A percentile compares a stretch with the other conserved stretches of the same genome.
Conservation (phyloP, 2,888 invertebrate genomes). For the Mimachlamys varia region DNA sequence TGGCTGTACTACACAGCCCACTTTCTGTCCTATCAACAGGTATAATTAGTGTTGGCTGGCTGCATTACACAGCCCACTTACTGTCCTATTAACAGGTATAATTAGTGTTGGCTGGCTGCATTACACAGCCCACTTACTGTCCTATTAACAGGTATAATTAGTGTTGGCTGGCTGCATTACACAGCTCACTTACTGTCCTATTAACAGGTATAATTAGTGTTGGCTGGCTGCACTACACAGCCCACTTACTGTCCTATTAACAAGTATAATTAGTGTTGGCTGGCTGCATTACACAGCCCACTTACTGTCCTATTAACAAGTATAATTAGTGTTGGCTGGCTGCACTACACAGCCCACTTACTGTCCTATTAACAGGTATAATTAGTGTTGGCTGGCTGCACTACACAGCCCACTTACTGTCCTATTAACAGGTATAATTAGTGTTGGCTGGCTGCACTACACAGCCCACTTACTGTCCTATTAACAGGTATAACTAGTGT, state of each 20-base stretch:
- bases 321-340: too few relatives aligned
- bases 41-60: too few relatives aligned
- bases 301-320: conserved; percentile 84
- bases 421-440: conserved; percentile 67
- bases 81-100: conserved; percentile 83
- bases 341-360: conserved; percentile 59
- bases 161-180: neutral
- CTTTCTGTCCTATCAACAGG: conserved; percentile 87
- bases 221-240: neutral
- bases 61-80: conserved; percentile 59
- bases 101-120: neutral
- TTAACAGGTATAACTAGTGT: too few relatives aligned
- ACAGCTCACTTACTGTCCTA: conserved; percentile 83
- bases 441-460: neutral
- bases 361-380: conserved; percentile 83
- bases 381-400: neutral
- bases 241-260: conserved; percentile 84
- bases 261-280: too few relatives aligned
- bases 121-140: conserved; percentile 81
- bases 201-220: too few relatives aligned
- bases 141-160: conserved; percentile 67
- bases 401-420: conserved; percentile 81
- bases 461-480: conserved; percentile 83
- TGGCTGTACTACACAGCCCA: neutral
- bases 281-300: neutral